Evolutionary conservation across 2,113 vertebrate species (phyloP), one percentile per base, ranked within the genome.

Genomic region (Columba livia): DNA sequence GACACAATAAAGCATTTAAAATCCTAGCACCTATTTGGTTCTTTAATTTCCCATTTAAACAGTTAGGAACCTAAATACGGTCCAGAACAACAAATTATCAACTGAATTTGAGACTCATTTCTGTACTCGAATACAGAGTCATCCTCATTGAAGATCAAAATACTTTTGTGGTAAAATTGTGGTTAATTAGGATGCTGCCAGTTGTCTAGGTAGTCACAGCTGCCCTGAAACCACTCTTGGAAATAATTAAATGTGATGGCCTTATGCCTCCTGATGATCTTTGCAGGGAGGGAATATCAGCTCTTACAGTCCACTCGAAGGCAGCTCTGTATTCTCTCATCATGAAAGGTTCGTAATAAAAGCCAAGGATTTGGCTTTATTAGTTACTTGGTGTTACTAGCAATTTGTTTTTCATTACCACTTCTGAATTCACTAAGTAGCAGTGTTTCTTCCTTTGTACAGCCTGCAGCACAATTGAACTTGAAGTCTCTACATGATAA

Each of bases 241-340:
- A 90, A 88, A 87, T 82, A 91, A 88, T 88, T 93, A 88, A 89
- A 94, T 87, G 73, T 77, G 31, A 61, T 88, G 71, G 42, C 21
- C 16, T 88, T 89, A 28, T 3, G 3, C 38, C 57, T 74, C 10
- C 51, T 6, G 4, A 32, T 69, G 78, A 75, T 92, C 69, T 90
- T 79, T 67, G 48, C 40, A 67, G 34, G 0, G 2, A 48, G 16
- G 5, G 29, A 84, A 18, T 14, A 44, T 34, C 18, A 56, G 7
- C 19, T 70, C 57, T 56, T 64, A 51, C 18, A 57, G 48, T 72
- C 70, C 50, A 40, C 57, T 75, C 0, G 0, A 42, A 73, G 44
- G 50, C 70, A 3, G 32, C 20, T 89, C 32, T 72, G 15, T 79
- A 57, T 6, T 26, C 51, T 78, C 28, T 90, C 34, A 40, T 70